Conservation (phyloP, 2,113 vertebrate genomes). For the Monopterus albus region DNA sequence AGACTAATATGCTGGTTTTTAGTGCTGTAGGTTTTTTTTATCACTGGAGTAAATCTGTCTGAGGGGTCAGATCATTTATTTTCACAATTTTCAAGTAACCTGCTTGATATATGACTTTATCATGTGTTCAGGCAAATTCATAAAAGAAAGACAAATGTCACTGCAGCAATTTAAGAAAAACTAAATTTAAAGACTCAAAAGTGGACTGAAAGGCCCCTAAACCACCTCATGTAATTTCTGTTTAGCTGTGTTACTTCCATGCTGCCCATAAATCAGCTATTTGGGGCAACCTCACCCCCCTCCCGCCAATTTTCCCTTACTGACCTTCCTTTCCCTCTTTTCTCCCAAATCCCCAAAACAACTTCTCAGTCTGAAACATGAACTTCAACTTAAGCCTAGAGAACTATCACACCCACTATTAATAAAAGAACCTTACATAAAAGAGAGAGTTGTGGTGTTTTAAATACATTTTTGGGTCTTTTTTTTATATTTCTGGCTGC, state of each 20-base stretch:
- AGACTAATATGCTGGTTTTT: background rate
- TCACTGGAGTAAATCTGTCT: background rate
- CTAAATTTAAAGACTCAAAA: background rate
- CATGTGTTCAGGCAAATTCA: background rate
- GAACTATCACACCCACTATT: constrained; percentile 35
- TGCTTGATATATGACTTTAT: background rate
- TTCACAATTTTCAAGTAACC: background rate
- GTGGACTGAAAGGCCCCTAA: background rate
- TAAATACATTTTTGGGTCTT: background rate
- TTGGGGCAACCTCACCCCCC: constrained; percentile 34
- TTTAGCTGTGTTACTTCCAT: constrained; percentile 1
- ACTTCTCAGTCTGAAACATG: constrained; percentile 35
- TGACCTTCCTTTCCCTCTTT: constrained; percentile 37
- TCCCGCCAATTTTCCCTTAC: background rate
- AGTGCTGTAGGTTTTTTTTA: constrained; percentile 1
- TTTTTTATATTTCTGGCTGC: background rate
- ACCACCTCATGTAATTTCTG: constrained; percentile 25
- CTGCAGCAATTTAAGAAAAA: background rate
- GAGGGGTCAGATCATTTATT: background rate
- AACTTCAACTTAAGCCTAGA: constrained; percentile 19
- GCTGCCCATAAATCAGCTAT: constrained; percentile 31
- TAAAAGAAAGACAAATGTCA: background rate
- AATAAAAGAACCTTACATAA: constrained; percentile 65
- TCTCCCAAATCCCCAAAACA: constrained; percentile 29
- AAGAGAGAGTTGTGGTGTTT: constrained; percentile 22